A percentile compares a stretch with the other conserved stretches of the same genome.
Evolutionary conservation across 2,113 vertebrate genomes (phyloP).

Genomic region (Ochotona princeps): DNA sequence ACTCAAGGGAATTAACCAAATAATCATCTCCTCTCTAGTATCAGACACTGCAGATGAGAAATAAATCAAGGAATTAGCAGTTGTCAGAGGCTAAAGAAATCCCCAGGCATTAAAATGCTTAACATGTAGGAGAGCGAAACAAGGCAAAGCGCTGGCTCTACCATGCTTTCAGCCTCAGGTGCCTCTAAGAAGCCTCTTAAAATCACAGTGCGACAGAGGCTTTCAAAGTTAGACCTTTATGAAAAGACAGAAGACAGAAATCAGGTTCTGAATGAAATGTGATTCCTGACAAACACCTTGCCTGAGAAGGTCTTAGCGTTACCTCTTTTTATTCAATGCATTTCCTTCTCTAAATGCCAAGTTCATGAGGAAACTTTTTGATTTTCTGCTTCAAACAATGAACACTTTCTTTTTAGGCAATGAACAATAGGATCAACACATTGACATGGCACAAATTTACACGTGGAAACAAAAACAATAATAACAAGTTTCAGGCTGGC

Average conservation of each 20-base stretch:
- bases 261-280: slow-evolving; percentile 11
- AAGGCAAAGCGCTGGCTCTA: neutral
- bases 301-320: neutral
- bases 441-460: neutral
- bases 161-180: neutral
- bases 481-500: neutral
- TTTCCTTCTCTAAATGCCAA: neutral
- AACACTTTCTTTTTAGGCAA: slow-evolving; percentile 30
- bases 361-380: neutral
- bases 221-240: slow-evolving; percentile 29
- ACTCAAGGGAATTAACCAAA: slow-evolving; percentile 18
- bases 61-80: neutral
- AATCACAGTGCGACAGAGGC: neutral
- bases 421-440: neutral
- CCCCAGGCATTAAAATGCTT: slow-evolving; percentile 11
- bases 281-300: neutral
- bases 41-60: slow-evolving; percentile 6
- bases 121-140: neutral
- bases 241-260: slow-evolving; percentile 17
- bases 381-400: neutral
- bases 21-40: neutral
- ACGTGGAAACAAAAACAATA: neutral
- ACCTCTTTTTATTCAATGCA: neutral
- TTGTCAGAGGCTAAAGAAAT: neutral
- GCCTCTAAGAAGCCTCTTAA: neutral